Conservation (phyloP, 2,113 vertebrate genomes). For the Oenanthe melanoleuca region DNA sequence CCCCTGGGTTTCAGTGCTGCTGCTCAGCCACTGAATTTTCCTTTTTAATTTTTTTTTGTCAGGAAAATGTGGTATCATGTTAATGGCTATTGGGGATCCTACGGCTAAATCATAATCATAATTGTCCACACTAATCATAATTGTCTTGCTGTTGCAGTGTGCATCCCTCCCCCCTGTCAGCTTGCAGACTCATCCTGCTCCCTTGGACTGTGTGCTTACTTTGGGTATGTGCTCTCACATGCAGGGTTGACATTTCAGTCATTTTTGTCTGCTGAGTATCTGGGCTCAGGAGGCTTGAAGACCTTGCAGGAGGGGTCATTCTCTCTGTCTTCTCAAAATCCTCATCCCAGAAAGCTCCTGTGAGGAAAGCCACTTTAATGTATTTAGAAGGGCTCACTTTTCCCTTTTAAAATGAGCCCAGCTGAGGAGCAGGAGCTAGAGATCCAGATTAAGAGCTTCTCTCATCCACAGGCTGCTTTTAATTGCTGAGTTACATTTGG, state of each 20-base stretch:
- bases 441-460: not conserved
- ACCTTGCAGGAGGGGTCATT: not conserved
- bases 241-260: not conserved
- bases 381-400: not conserved
- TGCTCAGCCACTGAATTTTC: conserved; percentile 8
- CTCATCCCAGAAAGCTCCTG: not conserved
- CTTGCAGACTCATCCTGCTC: not conserved
- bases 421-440: not conserved
- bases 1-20: not conserved
- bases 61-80: conserved; percentile 15
- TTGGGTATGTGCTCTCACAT: not conserved
- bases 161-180: not conserved
- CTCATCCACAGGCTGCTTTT: not conserved
- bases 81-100: conserved; percentile 39
- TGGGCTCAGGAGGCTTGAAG: not conserved
- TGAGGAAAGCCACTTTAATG: not conserved
- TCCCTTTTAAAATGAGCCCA: not conserved
- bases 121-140: conserved; percentile 52
- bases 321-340: not conserved
- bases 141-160: conserved; percentile 16
- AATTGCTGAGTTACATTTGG: not conserved
- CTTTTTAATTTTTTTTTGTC: conserved; percentile 3
- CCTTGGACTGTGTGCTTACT: rapidly evolving
- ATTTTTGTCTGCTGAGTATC: not conserved
- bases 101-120: conserved; percentile 42